These are phyloP conservation scores for Drosophila monieri DNA, from an alignment of 2,888 invertebrate genomes.

Conservation along the genomic window DNA sequence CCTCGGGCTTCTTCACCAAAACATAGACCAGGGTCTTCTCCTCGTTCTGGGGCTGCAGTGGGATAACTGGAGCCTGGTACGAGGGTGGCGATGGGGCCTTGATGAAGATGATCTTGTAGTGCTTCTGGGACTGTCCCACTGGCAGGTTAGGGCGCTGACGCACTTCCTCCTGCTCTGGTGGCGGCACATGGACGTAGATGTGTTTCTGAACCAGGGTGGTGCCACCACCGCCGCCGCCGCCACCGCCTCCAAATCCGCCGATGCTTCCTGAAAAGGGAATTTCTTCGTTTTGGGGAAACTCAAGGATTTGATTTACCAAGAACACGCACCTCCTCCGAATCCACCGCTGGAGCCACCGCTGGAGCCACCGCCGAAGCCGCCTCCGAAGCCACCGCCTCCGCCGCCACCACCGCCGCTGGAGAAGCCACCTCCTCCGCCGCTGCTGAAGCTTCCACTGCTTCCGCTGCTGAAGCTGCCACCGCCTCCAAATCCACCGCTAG, in stretches of 20 bases:
- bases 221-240: conserved; percentile 82
- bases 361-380: conserved; percentile 28
- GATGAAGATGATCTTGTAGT: conserved; percentile 97
- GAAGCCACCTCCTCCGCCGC: conserved; percentile 54
- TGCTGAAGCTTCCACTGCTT: conserved; percentile 50
- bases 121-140: conserved; percentile 91
- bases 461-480: conserved; percentile 48
- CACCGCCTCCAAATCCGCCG: conserved; percentile 73
- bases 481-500: conserved; percentile 58
- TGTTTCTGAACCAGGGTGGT: conserved; percentile 90
- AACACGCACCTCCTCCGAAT: conserved; percentile 69
- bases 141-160: conserved; percentile 86
- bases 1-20: conserved; percentile 94
- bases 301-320: neutral
- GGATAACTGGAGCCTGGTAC: conserved; percentile 92
- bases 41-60: conserved; percentile 91
- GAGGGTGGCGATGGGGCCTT: conserved; percentile 94
- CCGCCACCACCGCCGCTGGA: conserved; percentile 62
- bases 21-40: conserved; percentile 95
- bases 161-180: conserved; percentile 92
- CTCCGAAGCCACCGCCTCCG: conserved; percentile 56
- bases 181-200: conserved; percentile 95
- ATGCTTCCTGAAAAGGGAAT: conserved; percentile 35
- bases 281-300: neutral
- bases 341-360: conserved; percentile 45